Conservation (phyloP, 1,140 invertebrate species). For the Antheraea mylitta region DNA sequence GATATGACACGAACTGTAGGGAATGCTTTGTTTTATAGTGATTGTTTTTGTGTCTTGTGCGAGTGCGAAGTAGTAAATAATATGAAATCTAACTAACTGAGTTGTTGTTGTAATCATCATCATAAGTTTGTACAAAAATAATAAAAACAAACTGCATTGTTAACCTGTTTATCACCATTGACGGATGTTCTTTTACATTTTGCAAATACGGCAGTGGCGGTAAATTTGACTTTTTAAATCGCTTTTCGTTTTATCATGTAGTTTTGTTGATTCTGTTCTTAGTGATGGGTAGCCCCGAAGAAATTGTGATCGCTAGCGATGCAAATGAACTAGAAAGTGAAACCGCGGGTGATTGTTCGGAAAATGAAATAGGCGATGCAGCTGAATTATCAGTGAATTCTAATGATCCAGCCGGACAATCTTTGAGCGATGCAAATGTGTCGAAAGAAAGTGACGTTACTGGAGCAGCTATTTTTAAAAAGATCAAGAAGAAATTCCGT, state of each 20-base stretch:
- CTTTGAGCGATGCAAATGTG: slow-evolving; percentile 29
- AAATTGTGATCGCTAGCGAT: slow-evolving; percentile 85
- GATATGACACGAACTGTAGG: slow-evolving; percentile 20
- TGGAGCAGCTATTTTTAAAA: slow-evolving; percentile 45
- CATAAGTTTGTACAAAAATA: slow-evolving; percentile 23
- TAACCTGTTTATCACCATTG: slow-evolving; percentile 75
- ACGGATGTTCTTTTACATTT: slow-evolving; percentile 74
- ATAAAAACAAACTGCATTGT: slow-evolving; percentile 47
- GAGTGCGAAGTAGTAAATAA: slow-evolving; percentile 22
- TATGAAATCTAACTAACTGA: slow-evolving; percentile 9
- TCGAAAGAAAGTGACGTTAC: slow-evolving; percentile 54
- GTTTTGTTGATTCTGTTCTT: slow-evolving; percentile 33
- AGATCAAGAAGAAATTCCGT: slow-evolving; percentile 69
- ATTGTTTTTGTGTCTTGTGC: slow-evolving; percentile 18
- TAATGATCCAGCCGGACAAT: slow-evolving; percentile 17
- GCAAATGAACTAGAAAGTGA: slow-evolving; percentile 83
- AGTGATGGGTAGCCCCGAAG: slow-evolving; percentile 65
- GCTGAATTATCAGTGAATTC: slow-evolving; percentile 40
- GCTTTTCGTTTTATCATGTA: slow-evolving; percentile 34
- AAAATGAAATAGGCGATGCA: slow-evolving; percentile 48
- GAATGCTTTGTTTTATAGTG: slow-evolving; percentile 21
- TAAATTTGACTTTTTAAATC: slow-evolving; percentile 67
- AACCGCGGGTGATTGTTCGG: slow-evolving; percentile 45
- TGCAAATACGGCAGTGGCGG: slow-evolving; percentile 69
- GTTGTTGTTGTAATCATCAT: background rate